These are phyloP conservation scores for Geopemphigus sp. DNA, from an alignment of 1,140 invertebrate genomes.

Conservation along the genomic window DNA sequence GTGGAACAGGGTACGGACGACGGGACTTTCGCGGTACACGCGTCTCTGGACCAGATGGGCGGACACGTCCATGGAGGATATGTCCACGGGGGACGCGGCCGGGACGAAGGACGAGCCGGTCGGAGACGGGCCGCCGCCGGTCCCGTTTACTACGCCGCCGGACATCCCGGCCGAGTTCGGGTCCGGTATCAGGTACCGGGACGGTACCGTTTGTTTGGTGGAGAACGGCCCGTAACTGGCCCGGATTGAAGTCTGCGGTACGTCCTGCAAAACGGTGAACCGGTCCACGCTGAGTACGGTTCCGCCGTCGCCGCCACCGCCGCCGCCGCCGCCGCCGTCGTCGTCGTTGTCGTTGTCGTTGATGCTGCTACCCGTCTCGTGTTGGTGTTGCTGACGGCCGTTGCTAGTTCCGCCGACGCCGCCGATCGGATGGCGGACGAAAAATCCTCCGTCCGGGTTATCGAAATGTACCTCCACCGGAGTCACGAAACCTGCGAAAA, in stretches of 20 bases:
- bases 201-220: slow-evolving; percentile 89
- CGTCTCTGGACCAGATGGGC: slow-evolving; percentile 84
- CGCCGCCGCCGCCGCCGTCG: not conserved
- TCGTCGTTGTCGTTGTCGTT: slow-evolving; percentile 16
- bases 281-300: slow-evolving; percentile 71
- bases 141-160: slow-evolving; percentile 83
- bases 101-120: slow-evolving; percentile 58
- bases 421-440: slow-evolving; percentile 71
- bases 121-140: slow-evolving; percentile 83
- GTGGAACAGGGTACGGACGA: slow-evolving; percentile 84
- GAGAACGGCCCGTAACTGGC: slow-evolving; percentile 90
- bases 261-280: slow-evolving; percentile 85
- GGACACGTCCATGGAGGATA: slow-evolving; percentile 71
- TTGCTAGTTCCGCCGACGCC: not conserved
- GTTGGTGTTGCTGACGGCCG: slow-evolving; percentile 57
- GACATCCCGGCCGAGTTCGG: slow-evolving; percentile 81
- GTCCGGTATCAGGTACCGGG: slow-evolving; percentile 82
- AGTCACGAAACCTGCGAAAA: slow-evolving; percentile 45
- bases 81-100: slow-evolving; percentile 62
- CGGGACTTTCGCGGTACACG: slow-evolving; percentile 79
- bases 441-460: slow-evolving; percentile 85
- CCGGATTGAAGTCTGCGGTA: slow-evolving; percentile 78
- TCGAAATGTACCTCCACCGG: slow-evolving; percentile 83
- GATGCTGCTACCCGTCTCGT: too few species aligned
- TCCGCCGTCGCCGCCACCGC: slow-evolving; percentile 52